Conservation (phyloP, 2,797 vertebrate species). For the Rhabdophis nuchalis region DNA sequence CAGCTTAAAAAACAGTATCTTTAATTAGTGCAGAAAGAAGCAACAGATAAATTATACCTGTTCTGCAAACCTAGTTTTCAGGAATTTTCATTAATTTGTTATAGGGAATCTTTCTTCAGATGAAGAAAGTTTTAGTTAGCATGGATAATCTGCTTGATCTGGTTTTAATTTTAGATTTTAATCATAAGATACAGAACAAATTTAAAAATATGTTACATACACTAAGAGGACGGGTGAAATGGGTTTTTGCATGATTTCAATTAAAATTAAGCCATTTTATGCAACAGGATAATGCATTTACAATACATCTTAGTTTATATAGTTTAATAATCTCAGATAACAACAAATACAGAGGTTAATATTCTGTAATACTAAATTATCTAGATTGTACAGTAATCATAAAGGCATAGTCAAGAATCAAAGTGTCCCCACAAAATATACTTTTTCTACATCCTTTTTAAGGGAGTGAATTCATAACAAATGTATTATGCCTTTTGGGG, state of each 20-base stretch:
- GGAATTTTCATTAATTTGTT: not conserved
- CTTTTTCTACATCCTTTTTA: not conserved
- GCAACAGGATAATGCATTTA: conserved; percentile 42
- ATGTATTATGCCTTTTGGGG: not conserved
- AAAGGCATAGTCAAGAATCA: not conserved
- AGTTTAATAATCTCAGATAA: not conserved
- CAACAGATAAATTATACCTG: not conserved
- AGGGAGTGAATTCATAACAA: not conserved
- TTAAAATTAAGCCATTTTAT: conserved; percentile 26
- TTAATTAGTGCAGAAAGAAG: not conserved
- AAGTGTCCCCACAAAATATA: not conserved
- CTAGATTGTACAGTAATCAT: not conserved
- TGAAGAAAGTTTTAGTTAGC: not conserved
- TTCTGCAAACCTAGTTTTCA: not conserved
- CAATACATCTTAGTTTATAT: conserved; percentile 2
- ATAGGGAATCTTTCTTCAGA: not conserved
- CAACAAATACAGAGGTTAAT: not conserved
- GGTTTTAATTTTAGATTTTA: not conserved
- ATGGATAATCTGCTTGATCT: not conserved
- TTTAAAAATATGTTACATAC: not conserved
- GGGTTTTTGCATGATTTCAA: not conserved
- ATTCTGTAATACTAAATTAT: not conserved
- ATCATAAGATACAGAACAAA: not conserved
- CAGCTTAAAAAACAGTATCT: not conserved
- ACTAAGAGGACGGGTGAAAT: not conserved